Evolutionary conservation across 2,113 vertebrate species (phyloP).

Genomic region (Prochilodus magdalenae): DNA sequence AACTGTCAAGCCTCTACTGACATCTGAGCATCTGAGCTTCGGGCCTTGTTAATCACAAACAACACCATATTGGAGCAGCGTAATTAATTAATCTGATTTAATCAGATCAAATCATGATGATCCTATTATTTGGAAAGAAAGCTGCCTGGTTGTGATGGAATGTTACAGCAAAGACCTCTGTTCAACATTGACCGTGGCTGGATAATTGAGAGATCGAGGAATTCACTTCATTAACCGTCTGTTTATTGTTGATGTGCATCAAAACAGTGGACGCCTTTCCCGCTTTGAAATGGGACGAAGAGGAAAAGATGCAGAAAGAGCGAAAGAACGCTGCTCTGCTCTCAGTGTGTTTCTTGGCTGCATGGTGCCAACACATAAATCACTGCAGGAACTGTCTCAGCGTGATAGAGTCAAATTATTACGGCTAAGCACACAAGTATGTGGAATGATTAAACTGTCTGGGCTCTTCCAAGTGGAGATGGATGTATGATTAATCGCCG

Average conservation of each 20-base stretch:
- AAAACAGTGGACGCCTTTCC: constrained; percentile 11
- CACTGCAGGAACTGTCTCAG: constrained; percentile 69
- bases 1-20: constrained; percentile 44
- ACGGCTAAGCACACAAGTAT: constrained; percentile 75
- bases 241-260: constrained; percentile 8
- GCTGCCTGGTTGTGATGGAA: constrained; percentile 69
- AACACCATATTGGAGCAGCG: constrained; percentile 70
- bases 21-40: constrained; percentile 59
- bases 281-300: background rate
- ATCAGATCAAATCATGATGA: constrained; percentile 78
- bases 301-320: background rate
- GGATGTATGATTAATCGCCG: constrained; percentile 72
- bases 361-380: constrained; percentile 66
- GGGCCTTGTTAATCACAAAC: constrained; percentile 72
- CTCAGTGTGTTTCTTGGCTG: constrained; percentile 50
- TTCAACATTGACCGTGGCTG: constrained; percentile 18
- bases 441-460: constrained; percentile 74
- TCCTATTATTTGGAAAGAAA: constrained; percentile 77
- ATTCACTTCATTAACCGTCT: background rate
- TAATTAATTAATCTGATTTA: constrained; percentile 82
- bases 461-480: constrained; percentile 60
- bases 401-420: constrained; percentile 76
- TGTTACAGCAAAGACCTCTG: constrained; percentile 55
- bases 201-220: constrained; percentile 25
- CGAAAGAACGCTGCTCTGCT: background rate